Evolutionary conservation across 2,888 invertebrate species (phyloP), one percentile per base, ranked within the genome.

Genomic region (Spialia ferax): DNA sequence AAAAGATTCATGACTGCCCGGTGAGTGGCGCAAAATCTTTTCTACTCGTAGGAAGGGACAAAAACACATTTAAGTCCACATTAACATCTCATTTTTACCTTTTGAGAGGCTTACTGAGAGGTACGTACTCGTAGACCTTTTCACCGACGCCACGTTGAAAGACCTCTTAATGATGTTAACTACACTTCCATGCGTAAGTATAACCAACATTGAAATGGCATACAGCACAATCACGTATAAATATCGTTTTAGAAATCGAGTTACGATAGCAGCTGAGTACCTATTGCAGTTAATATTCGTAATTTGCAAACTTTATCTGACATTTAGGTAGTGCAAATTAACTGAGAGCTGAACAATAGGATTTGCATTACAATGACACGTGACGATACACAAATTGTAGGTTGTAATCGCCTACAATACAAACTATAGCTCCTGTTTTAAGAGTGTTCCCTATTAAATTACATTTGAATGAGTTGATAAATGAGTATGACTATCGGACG

Each of bases 61-160:
- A 57, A 64, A 57, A 38, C 63, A 45, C 35, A 42, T 54, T 52
- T 32, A 66, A 42, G 54, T 50, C 20, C 20, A 57, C 65, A 66
- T 66, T 66, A 66, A 38, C 65, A 66, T 66, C 65, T 60, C 65
- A 54, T 66, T 60, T 65, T 66, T 60, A 23, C 65, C 59, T 60
- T 60, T 60, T 60, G 52, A 66, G 52, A 52, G 59, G 59, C 42
- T 59, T 42, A 54, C 48, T 59, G 52, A 59, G 59, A 54, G 60
- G 29, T n/a, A n/a, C n/a, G n/a, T n/a, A n/a, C n/a, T n/a, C n/a
- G n/a, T 20, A 38, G 35, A 29, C 38, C 48, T 60, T 66, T 60
- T 60, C 42, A 54, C 29, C 15, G 60, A 6, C 22, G 56, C 2
- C 6, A 35, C 13, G 65, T 18, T 65, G 50, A 60, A 50, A 65